Base-by-base conservation (phyloP, 2,888 invertebrate species). In the Argyra leucocephala region DNA sequence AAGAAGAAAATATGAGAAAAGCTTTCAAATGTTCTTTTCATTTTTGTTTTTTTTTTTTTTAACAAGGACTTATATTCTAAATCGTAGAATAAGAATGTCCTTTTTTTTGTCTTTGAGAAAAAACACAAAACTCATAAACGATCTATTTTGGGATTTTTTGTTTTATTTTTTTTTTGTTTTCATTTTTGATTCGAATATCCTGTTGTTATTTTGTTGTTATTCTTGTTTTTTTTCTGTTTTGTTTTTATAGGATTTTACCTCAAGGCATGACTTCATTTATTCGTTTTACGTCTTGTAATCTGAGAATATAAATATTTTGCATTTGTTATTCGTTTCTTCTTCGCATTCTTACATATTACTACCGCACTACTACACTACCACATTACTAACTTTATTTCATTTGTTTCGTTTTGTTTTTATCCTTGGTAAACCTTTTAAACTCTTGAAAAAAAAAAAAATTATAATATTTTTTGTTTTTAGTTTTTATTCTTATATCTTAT, bases 371-470 rank as follows among this genome's bases (percentile, higher is more conserved):
- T n/a, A n/a, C n/a, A n/a, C n/a, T n/a, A n/a, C n/a, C n/a, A n/a
- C n/a, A n/a, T n/a, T n/a, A n/a, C n/a, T n/a, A n/a, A n/a, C n/a
- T n/a, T n/a, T n/a, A n/a, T 48, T 48, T 48, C 48, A 48, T 48
- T 48, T 48, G 9, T 48, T 48, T 48, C 48, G 48, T 48, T 48
- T 31, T 15, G n/a, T 12, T 48, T 48, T 48, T 48, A 48, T 48
- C 48, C 48, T 48, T 48, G 48, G 48, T 48, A 48, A 48, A 48
- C 48, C 48, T 48, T 48, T 48, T 48, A 48, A 48, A 48, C 48
- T 48, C 48, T 48, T 48, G 48, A 48, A 48, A 48, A 37, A 26
- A 48, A 48, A 37, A 26, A 26, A 48, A 48, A 48, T 48, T 48
- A 48, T 48, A 15, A 48, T 48, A 48, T 48, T 48, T 48, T 48